Base-by-base conservation (phyloP, 1,140 invertebrate species). In the Platyura marginata region DNA sequence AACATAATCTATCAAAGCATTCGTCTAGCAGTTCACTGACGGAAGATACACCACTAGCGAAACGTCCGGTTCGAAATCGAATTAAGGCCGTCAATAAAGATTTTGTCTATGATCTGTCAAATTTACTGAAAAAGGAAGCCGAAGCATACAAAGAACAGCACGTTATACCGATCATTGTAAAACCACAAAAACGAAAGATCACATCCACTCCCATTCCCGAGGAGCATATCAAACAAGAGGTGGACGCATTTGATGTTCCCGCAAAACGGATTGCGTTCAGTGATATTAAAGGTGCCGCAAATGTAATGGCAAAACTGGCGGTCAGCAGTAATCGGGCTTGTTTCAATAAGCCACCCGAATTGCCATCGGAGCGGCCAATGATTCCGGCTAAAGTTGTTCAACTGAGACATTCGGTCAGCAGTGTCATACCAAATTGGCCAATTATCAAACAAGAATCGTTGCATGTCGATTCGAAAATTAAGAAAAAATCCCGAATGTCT, bases 61-160 rank as follows among this genome's bases (percentile, higher is more conserved):
- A 55, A 32, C 52, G 76, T 47, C 74, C 75, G 6, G 66, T 71
- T 9, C 64, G 76, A 23, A 77, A 75, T 52, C 69, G 71, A 36
- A 65, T 73, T 3, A 77, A 73, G 56, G 66, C 65, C 1, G 66
- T 74, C 43, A 70, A 73, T 51, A 70, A 74, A 48, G 75, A 79
- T 59, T 79, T 77, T 55, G 71, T 78, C 43, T 78, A 79, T 51
- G 75, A 77, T 57, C 54, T 75, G 43, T 65, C 65, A n/a, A 65
- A 68, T 62, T 49, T 69, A 46, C 45, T 71, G 46, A 62, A 70
- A 62, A 60, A 47, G 34, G 47, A 29, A 29, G 25, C 25, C 13
- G 25, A 8, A 13, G 25, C 13, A 29, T 29, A 29, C 25, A 29
- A 29, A 29, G 25, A 29, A 29, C 25, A 29, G 13, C n/a, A n/a